These are phyloP conservation scores for Lottia scabra DNA, from an alignment of 2,888 invertebrate genomes.

Conservation along the genomic window DNA sequence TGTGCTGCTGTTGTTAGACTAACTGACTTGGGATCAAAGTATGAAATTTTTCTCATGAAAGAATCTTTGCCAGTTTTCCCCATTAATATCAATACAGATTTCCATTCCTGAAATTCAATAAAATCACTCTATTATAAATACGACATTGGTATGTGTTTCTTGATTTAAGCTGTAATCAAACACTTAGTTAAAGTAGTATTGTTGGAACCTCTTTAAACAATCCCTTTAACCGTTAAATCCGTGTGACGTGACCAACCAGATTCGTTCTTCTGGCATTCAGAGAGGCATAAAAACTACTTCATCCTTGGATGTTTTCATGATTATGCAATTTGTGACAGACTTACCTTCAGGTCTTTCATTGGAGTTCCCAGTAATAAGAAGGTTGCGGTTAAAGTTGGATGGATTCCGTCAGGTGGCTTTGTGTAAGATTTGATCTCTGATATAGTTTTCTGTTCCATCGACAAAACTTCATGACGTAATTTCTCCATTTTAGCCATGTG, in stretches of 20 bases:
- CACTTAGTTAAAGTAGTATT: no score
- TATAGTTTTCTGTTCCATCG: slow-evolving; percentile 61
- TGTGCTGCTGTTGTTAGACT: slow-evolving; percentile 46
- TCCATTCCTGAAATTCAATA: slow-evolving; percentile 55
- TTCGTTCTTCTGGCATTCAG: no score
- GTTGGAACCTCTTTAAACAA: no score
- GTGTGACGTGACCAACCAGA: no score
- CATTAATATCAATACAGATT: slow-evolving; percentile 56
- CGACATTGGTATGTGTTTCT: no score
- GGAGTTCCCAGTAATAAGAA: slow-evolving; percentile 58
- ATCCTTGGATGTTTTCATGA: no score
- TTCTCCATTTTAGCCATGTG: slow-evolving; percentile 54
- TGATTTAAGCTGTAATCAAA: no score
- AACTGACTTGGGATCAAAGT: slow-evolving; percentile 57
- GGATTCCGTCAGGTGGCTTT: slow-evolving; percentile 60
- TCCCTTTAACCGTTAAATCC: no score
- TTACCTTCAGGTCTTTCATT: slow-evolving; percentile 54
- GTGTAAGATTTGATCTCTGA: slow-evolving; percentile 63
- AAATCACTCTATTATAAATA: no score
- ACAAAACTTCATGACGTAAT: slow-evolving; percentile 57
- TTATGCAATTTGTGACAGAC: no score
- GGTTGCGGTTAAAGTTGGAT: slow-evolving; percentile 58
- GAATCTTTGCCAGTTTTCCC: slow-evolving; percentile 66
- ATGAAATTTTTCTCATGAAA: slow-evolving; percentile 61
- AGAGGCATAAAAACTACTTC: no score